phyloP scores from a whole-genome alignment of 2,113 vertebrate genomes.

The Ornithorhynchus anatinus region DNA sequence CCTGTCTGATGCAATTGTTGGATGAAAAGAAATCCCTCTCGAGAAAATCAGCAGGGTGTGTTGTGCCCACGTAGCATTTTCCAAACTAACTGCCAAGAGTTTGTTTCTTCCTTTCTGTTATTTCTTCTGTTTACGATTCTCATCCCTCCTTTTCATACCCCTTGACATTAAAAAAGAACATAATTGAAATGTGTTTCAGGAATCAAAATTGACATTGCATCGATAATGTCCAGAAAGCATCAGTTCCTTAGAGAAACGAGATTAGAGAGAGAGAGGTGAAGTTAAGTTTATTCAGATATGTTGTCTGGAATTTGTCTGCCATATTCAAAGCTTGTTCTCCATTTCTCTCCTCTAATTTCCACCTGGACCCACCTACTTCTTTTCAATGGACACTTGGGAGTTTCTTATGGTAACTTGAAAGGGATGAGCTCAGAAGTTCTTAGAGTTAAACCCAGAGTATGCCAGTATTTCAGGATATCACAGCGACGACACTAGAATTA shows the following conservation, averaged over 20 bases:
- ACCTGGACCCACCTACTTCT: background rate
- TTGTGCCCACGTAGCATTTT: accelerated
- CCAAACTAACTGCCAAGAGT: background rate
- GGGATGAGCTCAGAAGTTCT: background rate
- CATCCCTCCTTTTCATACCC: background rate
- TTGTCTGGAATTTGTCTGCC: background rate
- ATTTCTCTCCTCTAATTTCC: background rate
- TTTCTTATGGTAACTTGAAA: no score
- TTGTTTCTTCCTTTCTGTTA: background rate
- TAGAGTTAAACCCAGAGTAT: background rate
- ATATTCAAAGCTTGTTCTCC: background rate
- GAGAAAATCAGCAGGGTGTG: no score
- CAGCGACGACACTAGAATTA: no score
- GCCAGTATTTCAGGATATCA: background rate
- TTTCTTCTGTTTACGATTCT: background rate
- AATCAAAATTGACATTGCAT: background rate
- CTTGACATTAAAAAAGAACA: background rate
- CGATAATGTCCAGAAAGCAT: conserved; percentile 3
- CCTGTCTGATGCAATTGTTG: no score
- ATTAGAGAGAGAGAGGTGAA: conserved; percentile 7
- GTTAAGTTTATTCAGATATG: background rate
- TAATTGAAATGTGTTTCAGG: background rate
- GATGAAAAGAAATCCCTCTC: no score
- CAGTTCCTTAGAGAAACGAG: background rate
- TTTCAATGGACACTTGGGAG: background rate